Base-by-base conservation (phyloP, 1,140 invertebrate species). In the Drosophila albomicans region DNA sequence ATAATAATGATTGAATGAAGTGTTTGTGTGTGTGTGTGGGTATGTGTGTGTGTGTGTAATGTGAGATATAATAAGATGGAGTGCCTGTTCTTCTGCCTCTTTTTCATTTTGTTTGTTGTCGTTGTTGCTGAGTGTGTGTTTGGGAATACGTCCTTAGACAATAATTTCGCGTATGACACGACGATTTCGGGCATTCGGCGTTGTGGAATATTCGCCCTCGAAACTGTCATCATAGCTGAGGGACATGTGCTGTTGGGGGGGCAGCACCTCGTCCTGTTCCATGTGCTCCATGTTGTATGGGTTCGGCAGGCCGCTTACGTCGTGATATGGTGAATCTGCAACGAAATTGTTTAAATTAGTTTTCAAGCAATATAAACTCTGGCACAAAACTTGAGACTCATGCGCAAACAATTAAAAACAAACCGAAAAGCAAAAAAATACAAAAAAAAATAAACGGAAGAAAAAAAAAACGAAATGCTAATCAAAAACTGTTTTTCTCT, bases 111-210 rank as follows among this genome's bases (percentile, higher is more conserved):
- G 52, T 43, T 75, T 63, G 20, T 52, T 62, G n/a, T 30, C 58
- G 38, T 41, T 78, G 35, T 30, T 52, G 28, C 46, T 45, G 49
- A 52, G 32, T 52, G 43, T 75, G 46, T 20, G 62, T 25, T 25
- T 25, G 30, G 28, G 38, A 59, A 38, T 38, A 25, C 35, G 35
- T 38, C 52, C 74, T 96, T 96, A 99, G 91, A 99, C 98, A 93
- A 98, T 98, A 92, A 98, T 98, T 93, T 98, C 98, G 69, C 97
- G 95, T 87, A 98, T 98, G 91, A 98, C 97, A 91, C 97, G 94
- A 63, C 97, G 94, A 79, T 96, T 96, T 86, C 97, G 95, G 77
- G 97, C 97, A 93, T 98, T 98, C 45, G 97, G 97, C 65, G 97
- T 98, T 57, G 97, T 98, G 46, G 97, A 98, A 93, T 98, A 98